These are phyloP conservation scores for Megaceryle alcyon DNA, from an alignment of 2,797 vertebrate species.

Conservation along the genomic window DNA sequence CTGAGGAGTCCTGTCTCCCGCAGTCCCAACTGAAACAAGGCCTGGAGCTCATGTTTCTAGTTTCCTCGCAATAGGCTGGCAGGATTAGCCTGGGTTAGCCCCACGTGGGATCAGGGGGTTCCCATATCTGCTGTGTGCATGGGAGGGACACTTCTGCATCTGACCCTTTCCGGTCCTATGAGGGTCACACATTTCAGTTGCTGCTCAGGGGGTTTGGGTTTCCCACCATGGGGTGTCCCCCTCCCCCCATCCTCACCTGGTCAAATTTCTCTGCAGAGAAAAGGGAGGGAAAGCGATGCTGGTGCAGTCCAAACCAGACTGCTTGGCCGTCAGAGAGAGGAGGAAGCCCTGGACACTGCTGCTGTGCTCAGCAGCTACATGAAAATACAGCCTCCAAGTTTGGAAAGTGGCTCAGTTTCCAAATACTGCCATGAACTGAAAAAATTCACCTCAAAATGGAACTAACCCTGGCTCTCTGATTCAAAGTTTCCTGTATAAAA, in stretches of 20 bases:
- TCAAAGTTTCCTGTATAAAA: constrained; percentile 34
- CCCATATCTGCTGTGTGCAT: rapidly evolving
- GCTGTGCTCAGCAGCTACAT: neutral
- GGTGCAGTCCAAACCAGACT: neutral
- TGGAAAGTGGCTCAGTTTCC: neutral
- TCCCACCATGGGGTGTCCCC: neutral
- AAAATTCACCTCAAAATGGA: neutral
- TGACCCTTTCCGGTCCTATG: neutral
- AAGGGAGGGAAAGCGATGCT: neutral
- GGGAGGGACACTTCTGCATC: neutral
- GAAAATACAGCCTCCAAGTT: neutral
- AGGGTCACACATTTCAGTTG: neutral
- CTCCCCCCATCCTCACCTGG: rapidly evolving
- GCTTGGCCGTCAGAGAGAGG: neutral
- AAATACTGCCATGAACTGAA: neutral
- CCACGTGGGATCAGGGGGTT: rapidly evolving
- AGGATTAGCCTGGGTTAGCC: neutral
- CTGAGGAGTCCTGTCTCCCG: neutral
- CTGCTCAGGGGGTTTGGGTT: neutral
- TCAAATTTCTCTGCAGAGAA: neutral
- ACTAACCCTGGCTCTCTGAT: neutral
- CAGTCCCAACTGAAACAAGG: neutral
- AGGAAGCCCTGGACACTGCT: neutral
- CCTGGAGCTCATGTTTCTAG: neutral
- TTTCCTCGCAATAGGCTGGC: neutral